These are phyloP conservation scores for Himalopsyche phryganea DNA, from an alignment of 1,140 invertebrate species.

Conservation along the genomic window DNA sequence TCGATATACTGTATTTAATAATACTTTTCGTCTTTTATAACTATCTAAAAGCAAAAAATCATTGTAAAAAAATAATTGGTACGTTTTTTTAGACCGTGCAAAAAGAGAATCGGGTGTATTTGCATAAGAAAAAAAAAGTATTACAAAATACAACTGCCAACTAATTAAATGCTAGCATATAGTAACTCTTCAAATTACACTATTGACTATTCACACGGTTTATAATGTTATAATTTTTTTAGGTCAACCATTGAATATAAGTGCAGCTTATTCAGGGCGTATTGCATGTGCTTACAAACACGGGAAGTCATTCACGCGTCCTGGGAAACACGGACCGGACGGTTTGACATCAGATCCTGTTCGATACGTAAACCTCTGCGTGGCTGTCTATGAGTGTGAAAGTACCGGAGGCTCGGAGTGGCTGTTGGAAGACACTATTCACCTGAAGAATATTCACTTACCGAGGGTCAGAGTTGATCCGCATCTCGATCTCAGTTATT, in stretches of 20 bases:
- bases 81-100: too few relatives aligned
- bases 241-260: slow-evolving; percentile 87
- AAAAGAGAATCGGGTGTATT: too few relatives aligned
- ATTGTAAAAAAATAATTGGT: too few relatives aligned
- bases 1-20: too few relatives aligned
- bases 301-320: slow-evolving; percentile 78
- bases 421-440: slow-evolving; percentile 97
- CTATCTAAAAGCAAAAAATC: too few relatives aligned
- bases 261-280: slow-evolving; percentile 93
- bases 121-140: too few relatives aligned
- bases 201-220: too few relatives aligned
- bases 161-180: too few relatives aligned
- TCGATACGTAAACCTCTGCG: slow-evolving; percentile 87
- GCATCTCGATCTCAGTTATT: slow-evolving; percentile 76
- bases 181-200: too few relatives aligned
- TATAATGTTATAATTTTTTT: slow-evolving; percentile 37
- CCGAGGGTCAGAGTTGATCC: slow-evolving; percentile 77
- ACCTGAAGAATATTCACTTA: slow-evolving; percentile 82
- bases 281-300: slow-evolving; percentile 96
- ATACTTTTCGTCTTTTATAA: too few relatives aligned
- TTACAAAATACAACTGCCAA: too few relatives aligned
- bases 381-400: slow-evolving; percentile 99
- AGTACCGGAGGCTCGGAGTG: slow-evolving; percentile 97
- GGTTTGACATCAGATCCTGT: slow-evolving; percentile 59
- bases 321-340: slow-evolving; percentile 39